Evolutionary conservation across 2,113 vertebrate species (phyloP).

Genomic region (Orthochromis malagaraziensis): DNA sequence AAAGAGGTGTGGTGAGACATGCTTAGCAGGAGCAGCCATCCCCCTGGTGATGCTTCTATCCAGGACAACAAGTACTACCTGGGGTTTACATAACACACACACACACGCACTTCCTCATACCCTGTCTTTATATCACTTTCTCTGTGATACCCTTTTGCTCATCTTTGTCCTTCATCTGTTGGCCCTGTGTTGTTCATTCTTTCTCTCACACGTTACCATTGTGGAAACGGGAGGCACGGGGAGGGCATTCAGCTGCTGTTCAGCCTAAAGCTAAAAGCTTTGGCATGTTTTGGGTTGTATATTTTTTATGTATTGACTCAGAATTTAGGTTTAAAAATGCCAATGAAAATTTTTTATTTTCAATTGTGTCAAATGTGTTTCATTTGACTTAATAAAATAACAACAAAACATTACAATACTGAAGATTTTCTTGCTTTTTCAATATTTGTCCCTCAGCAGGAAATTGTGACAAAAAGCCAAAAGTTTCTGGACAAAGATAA

Average conservation of each 20-base stretch:
- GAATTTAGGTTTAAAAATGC: background rate
- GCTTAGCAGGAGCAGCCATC: constrained; percentile 35
- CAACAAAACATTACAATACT: background rate
- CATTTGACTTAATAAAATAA: constrained; percentile 8
- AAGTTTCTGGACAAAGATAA: background rate
- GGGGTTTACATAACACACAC: constrained; percentile 44
- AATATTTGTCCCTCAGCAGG: background rate
- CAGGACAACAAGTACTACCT: constrained; percentile 60
- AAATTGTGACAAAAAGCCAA: background rate
- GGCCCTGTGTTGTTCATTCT: background rate
- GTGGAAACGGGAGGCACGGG: background rate
- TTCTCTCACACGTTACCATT: background rate
- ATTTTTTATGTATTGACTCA: background rate
- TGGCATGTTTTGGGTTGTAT: background rate
- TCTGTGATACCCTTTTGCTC: background rate
- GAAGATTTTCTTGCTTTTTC: background rate
- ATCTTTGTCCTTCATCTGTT: background rate
- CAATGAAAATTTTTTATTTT: background rate
- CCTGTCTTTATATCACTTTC: background rate
- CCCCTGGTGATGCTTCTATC: constrained; percentile 53
- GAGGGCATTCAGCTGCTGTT: background rate
- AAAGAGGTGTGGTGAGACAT: constrained; percentile 4
- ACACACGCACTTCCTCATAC: background rate
- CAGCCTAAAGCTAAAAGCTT: background rate
- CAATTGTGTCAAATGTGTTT: background rate